phyloP scores from a whole-genome alignment of 2,797 vertebrate genomes.

The Borostomias antarcticus region DNA sequence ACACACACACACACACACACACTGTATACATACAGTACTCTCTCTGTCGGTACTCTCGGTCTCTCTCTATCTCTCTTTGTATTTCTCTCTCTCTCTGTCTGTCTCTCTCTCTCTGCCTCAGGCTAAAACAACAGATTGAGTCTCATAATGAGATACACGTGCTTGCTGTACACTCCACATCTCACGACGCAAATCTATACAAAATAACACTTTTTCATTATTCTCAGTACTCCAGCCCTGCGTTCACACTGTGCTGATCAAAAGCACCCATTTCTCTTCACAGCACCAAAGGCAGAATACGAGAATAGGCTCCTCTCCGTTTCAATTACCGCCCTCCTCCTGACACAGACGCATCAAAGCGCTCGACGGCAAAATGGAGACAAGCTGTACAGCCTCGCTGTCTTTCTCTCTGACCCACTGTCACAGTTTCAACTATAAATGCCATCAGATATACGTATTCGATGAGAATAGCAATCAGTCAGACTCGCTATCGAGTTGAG shows the following conservation, averaged over 20 bases:
- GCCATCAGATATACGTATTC: background rate
- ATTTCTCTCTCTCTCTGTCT: no score
- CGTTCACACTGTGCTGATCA: background rate
- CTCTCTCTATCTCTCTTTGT: no score
- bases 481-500: no score
- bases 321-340: background rate
- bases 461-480: background rate
- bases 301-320: background rate
- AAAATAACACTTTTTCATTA: no score
- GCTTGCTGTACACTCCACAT: background rate
- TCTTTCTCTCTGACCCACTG: no score
- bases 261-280: background rate
- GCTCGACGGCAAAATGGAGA: no score
- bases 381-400: no score
- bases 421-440: background rate
- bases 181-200: background rate
- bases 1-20: slow-evolving; percentile 13
- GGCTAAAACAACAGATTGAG: slow-evolving; percentile 5
- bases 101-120: background rate
- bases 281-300: background rate
- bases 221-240: no score
- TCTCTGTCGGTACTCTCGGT: no score
- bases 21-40: no score
- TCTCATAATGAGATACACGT: background rate
- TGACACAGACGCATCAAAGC: background rate